These are phyloP conservation scores for Micronycteris hirsuta DNA, from an alignment of 2,113 vertebrate species.

Conservation along the genomic window DNA sequence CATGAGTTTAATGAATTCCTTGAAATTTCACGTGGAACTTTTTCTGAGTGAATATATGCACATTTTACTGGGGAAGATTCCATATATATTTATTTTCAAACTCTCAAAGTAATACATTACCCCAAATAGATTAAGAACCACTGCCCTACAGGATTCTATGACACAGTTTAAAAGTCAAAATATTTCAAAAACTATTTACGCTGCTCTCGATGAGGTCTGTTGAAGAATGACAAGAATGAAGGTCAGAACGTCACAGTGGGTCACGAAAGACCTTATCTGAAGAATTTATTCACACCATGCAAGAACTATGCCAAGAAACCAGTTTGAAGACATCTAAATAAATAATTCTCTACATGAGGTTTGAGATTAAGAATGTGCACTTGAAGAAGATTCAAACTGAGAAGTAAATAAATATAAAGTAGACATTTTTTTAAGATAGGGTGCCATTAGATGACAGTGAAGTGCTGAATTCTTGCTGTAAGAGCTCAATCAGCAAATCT, in stretches of 20 bases:
- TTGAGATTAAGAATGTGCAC: conserved; percentile 76
- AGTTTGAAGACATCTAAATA: conserved; percentile 77
- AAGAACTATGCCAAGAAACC: conserved; percentile 76
- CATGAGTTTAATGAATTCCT: neutral
- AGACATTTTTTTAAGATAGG: conserved; percentile 46
- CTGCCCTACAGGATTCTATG: conserved; percentile 15
- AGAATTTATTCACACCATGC: conserved; percentile 78
- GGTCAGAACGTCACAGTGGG: conserved; percentile 76
- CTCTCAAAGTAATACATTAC: conserved; percentile 21
- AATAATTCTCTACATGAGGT: conserved; percentile 76
- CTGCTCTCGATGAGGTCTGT: conserved; percentile 65
- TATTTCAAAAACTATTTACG: conserved; percentile 57
- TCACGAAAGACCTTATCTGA: conserved; percentile 75
- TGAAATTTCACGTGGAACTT: conserved; percentile 30
- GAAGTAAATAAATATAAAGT: conserved; percentile 74
- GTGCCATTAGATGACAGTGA: conserved; percentile 66
- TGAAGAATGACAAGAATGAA: conserved; percentile 77
- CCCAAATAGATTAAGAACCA: conserved; percentile 20
- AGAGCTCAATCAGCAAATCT: conserved; percentile 70
- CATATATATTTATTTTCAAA: neutral
- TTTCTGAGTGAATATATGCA: neutral
- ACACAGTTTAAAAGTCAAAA: conserved; percentile 51
- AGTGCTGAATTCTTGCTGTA: conserved; percentile 62
- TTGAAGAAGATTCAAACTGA: conserved; percentile 74
- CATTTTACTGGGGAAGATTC: neutral